Percentiles rank a stretch among this genome's conserved stretches.
phyloP scores from a whole-genome alignment of 2,797 vertebrate species.

The Amblyraja radiata region DNA sequence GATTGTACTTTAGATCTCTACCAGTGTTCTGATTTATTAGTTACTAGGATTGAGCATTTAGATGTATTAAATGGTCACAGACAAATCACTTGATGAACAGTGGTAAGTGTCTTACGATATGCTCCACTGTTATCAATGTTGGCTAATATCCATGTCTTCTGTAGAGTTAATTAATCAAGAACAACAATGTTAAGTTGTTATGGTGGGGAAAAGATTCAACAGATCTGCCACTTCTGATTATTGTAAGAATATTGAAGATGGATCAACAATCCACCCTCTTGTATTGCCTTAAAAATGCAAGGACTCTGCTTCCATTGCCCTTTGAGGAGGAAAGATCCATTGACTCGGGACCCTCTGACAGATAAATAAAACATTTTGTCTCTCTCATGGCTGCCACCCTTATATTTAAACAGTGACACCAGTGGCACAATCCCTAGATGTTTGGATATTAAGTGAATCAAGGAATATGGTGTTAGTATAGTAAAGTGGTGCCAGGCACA shows the following conservation, averaged over 20 bases:
- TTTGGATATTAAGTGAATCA: too few relatives aligned
- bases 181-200: background rate
- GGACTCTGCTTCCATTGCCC: too few relatives aligned
- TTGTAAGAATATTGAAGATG: background rate
- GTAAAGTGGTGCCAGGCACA: too few relatives aligned
- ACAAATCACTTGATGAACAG: background rate
- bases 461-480: too few relatives aligned
- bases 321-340: too few relatives aligned
- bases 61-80: background rate
- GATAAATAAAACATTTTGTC: too few relatives aligned
- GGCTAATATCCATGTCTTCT: background rate
- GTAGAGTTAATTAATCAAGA: background rate
- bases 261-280: too few relatives aligned
- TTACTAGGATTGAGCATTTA: background rate
- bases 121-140: background rate
- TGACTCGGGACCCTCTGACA: too few relatives aligned
- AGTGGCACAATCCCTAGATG: too few relatives aligned
- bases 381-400: too few relatives aligned
- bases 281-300: too few relatives aligned
- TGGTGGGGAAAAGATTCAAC: background rate
- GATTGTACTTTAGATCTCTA: background rate
- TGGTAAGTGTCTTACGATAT: background rate
- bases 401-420: too few relatives aligned
- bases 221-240: background rate
- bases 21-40: background rate